Percentiles rank a stretch among this genome's conserved stretches.
These are phyloP conservation scores for Sebastolobus alascanus DNA, from an alignment of 2,797 vertebrate genomes.

Conservation along the genomic window DNA sequence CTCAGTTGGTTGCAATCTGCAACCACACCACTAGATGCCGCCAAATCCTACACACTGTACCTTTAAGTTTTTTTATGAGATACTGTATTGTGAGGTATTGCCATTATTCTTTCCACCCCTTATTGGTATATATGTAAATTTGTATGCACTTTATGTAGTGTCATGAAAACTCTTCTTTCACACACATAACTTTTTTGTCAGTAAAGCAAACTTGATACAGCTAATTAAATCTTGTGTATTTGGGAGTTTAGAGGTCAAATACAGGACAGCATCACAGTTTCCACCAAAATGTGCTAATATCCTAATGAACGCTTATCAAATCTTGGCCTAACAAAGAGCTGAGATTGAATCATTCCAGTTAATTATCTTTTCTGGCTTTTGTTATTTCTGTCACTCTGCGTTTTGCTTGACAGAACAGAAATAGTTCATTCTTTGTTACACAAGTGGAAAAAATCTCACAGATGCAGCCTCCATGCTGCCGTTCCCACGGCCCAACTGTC, in stretches of 20 bases:
- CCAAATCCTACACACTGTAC: too few relatives aligned
- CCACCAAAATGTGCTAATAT: background rate
- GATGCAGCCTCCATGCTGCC: constrained; percentile 53
- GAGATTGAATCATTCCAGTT: background rate
- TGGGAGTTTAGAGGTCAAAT: background rate
- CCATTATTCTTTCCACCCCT: background rate
- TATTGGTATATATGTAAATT: background rate
- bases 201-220: background rate
- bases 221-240: background rate
- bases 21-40: too few relatives aligned
- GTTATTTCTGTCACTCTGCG: constrained; percentile 14
- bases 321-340: background rate
- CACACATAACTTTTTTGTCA: background rate
- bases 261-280: background rate
- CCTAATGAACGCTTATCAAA: constrained; percentile 1
- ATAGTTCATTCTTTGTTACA: constrained; percentile 49
- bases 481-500: constrained; percentile 64
- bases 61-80: background rate
- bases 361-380: constrained; percentile 29
- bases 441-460: constrained; percentile 61
- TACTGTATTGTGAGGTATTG: background rate
- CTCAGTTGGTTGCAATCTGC: too few relatives aligned
- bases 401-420: constrained; percentile 48
- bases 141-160: background rate
- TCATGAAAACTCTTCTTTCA: background rate